A percentile compares a stretch with the other conserved stretches of the same genome.
Evolutionary conservation across 2,888 invertebrate species (phyloP).

Genomic region (Brachynemurus nebulosus): DNA sequence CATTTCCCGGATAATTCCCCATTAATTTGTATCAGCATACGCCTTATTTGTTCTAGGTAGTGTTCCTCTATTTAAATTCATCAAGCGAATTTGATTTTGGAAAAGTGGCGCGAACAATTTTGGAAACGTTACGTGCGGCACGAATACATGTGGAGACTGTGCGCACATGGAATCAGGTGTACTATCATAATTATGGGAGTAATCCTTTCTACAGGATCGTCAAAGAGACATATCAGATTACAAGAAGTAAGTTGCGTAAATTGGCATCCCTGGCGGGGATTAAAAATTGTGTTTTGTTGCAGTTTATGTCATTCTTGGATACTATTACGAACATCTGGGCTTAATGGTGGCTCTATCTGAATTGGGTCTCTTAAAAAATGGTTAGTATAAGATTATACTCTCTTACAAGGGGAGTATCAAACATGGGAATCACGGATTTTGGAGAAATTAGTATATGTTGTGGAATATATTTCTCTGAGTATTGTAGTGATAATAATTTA

Average conservation of each 20-base stretch:
- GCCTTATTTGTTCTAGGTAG: conserved; percentile 42
- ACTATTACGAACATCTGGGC: conserved; percentile 82
- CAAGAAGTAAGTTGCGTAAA: conserved; percentile 79
- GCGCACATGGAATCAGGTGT: conserved; percentile 52
- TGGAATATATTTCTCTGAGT: too few species aligned
- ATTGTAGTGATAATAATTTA: neutral
- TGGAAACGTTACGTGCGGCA: conserved; percentile 52
- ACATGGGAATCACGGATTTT: too few species aligned
- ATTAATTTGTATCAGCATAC: neutral
- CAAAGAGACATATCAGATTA: conserved; percentile 64
- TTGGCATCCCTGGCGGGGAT: too few species aligned
- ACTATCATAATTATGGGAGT: conserved; percentile 67
- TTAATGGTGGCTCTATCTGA: conserved; percentile 78
- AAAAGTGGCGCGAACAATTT: conserved; percentile 64
- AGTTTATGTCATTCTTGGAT: conserved; percentile 87
- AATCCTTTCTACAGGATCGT: conserved; percentile 80
- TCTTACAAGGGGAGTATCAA: too few species aligned
- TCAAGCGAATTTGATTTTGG: conserved; percentile 58
- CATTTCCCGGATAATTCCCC: neutral
- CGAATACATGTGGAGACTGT: conserved; percentile 55
- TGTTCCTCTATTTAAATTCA: conserved; percentile 71
- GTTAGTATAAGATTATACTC: conserved; percentile 31
- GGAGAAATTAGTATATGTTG: too few species aligned
- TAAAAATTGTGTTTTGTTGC: too few species aligned
- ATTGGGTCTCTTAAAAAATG: conserved; percentile 63